phyloP scores from a whole-genome alignment of 2,888 invertebrate species.

The Agrypnus murinus region DNA sequence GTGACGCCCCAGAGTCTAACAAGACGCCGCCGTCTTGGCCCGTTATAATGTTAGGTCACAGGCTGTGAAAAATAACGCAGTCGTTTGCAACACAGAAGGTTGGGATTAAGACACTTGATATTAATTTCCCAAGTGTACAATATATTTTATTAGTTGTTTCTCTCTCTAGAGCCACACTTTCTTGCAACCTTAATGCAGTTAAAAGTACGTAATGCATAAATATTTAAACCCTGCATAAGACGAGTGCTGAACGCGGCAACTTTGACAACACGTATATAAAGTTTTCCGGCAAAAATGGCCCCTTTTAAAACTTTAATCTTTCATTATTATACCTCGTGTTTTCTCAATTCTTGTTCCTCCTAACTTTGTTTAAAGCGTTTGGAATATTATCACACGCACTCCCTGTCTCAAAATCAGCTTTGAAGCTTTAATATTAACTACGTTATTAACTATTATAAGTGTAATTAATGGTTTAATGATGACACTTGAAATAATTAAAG shows the following conservation, averaged over 20 bases:
- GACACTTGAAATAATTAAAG: too few species aligned
- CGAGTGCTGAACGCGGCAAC: slow-evolving; percentile 56
- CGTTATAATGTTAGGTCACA: slow-evolving; percentile 69
- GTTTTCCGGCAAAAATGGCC: slow-evolving; percentile 50
- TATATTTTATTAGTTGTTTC: slow-evolving; percentile 72
- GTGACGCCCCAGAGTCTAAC: slow-evolving; percentile 60
- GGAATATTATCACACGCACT: slow-evolving; percentile 17
- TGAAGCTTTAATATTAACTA: background rate
- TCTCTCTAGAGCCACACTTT: slow-evolving; percentile 67
- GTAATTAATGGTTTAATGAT: too few species aligned
- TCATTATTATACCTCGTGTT: slow-evolving; percentile 56
- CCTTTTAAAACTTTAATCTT: slow-evolving; percentile 58
- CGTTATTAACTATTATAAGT: background rate
- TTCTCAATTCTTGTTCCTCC: slow-evolving; percentile 53
- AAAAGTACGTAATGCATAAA: slow-evolving; percentile 68
- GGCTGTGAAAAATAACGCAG: slow-evolving; percentile 70
- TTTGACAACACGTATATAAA: slow-evolving; percentile 58
- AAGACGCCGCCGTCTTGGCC: slow-evolving; percentile 65
- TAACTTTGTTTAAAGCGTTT: slow-evolving; percentile 36
- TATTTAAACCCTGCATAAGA: slow-evolving; percentile 64
- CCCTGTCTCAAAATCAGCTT: background rate
- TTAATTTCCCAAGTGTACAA: slow-evolving; percentile 72
- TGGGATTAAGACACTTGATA: slow-evolving; percentile 72
- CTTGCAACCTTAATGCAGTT: slow-evolving; percentile 69
- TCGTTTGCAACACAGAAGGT: slow-evolving; percentile 70